Percentiles rank a stretch among this genome's conserved stretches.
Conservation (phyloP, 2,797 vertebrate genomes). For the Spatula clypeata region DNA sequence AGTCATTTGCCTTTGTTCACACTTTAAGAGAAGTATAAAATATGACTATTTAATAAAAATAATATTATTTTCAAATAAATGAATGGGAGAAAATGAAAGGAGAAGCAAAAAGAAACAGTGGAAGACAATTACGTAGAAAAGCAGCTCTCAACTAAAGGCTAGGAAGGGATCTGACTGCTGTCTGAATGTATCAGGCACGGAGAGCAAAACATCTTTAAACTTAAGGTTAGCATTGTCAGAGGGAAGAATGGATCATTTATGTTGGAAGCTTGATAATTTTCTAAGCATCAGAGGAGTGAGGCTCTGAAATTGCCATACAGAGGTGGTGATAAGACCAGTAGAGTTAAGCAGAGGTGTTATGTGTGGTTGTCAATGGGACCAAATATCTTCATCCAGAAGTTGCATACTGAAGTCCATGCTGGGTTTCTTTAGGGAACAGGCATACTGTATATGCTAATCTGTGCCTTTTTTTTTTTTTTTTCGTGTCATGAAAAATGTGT, state of each 20-base stretch:
- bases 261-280: not conserved
- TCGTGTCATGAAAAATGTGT: not conserved
- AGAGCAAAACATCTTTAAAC: not conserved
- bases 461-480: not conserved
- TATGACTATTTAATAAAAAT: not conserved
- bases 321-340: rapidly evolving
- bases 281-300: not conserved
- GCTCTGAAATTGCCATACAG: not conserved
- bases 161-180: not conserved
- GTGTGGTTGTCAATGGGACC: not conserved
- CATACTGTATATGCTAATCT: not conserved
- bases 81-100: not conserved
- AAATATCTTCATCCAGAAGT: not conserved
- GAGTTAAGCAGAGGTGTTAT: not conserved
- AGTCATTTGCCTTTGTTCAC: not conserved
- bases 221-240: not conserved
- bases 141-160: not conserved
- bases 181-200: rapidly evolving
- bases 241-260: not conserved
- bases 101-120: not conserved
- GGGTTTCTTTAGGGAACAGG: not conserved
- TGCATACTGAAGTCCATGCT: not conserved
- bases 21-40: not conserved
- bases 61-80: not conserved
- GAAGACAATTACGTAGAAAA: not conserved